Base-by-base conservation (phyloP, 2,113 vertebrate species). In the Cyrtonyx montezumae region DNA sequence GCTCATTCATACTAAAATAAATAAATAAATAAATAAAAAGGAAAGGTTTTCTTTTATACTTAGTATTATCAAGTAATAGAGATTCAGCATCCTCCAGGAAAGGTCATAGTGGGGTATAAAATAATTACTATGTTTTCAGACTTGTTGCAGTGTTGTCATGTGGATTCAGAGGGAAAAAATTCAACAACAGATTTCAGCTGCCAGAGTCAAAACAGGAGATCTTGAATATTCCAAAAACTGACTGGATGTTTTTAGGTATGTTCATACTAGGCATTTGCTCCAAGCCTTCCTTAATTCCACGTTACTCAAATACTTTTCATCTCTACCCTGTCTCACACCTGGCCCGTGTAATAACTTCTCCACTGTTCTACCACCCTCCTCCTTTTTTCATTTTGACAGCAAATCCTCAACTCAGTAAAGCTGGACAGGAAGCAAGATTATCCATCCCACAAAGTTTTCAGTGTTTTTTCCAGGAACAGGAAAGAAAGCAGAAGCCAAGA, bases 161-260 rank as follows among this genome's bases (percentile, higher is more conserved):
- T 66, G 61, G 51, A 90, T 88, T 95, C 85, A 90, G 73, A 90
- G 13, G 62, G 48, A 92, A 96, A 91, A 87, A 82, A 92, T 78
- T 93, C 40, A 88, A 78, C 76, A 73, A 90, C 37, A 90, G 51
- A 84, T 75, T 93, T 83, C 51, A 78, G 46, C 43, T 90, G 76
- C 67, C 71, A 87, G 67, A 94, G 4, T 48, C 48, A 89, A 90
- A 91, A 53, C n/a, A 59, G 46, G 42, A 88, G 51, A 11, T 9
- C 80, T n/a, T 43, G 43, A 30, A 56, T 80, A 77, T 49, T 90
- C 45, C 11, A 63, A 69, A 84, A 87, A 77, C 15, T 71, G 37
- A 2, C 46, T 91, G 37, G 9, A 84, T 37, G 19, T 12, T 88
- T 92, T 92, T 11, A 94, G 74, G 19, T 22, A 8, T 65, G 13